Evolutionary conservation across 2,888 invertebrate genomes (phyloP).

Genomic region (Eueremaeus valkanovi): DNA sequence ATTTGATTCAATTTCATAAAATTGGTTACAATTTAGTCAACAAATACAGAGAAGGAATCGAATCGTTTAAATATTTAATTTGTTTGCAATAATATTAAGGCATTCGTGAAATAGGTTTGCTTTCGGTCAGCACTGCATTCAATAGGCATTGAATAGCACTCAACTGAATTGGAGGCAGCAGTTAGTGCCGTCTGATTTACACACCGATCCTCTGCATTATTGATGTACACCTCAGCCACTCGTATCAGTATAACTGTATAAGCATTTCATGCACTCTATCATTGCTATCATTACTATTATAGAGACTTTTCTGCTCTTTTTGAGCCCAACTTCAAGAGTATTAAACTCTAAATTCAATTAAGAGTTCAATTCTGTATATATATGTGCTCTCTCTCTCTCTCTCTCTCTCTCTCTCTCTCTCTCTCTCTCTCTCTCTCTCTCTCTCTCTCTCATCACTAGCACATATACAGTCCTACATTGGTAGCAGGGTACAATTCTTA

Average conservation of each 20-base stretch:
- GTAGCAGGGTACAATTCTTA: no score
- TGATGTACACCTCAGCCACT: constrained; percentile 11
- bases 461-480: no score
- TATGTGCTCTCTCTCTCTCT: no score
- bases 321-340: not conserved
- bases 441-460: no score
- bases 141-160: constrained; percentile 16
- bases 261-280: constrained; percentile 17
- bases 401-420: no score
- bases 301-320: not conserved
- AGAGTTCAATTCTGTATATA: no score
- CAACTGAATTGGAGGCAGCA: constrained; percentile 30
- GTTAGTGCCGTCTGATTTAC: no score
- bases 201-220: constrained; percentile 19
- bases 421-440: no score
- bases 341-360: constrained; percentile 16
- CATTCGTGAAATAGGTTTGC: not conserved
- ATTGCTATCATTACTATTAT: constrained; percentile 25
- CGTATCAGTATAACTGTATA: not conserved
- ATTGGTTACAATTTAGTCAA: constrained; percentile 8
- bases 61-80: constrained; percentile 30
- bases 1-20: constrained; percentile 24
- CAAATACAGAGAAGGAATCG: constrained; percentile 6
- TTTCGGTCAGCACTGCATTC: constrained; percentile 21
- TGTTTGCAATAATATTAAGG: constrained; percentile 26